Evolutionary conservation across 2,888 invertebrate species (phyloP).

Genomic region (Agrochola lota): DNA sequence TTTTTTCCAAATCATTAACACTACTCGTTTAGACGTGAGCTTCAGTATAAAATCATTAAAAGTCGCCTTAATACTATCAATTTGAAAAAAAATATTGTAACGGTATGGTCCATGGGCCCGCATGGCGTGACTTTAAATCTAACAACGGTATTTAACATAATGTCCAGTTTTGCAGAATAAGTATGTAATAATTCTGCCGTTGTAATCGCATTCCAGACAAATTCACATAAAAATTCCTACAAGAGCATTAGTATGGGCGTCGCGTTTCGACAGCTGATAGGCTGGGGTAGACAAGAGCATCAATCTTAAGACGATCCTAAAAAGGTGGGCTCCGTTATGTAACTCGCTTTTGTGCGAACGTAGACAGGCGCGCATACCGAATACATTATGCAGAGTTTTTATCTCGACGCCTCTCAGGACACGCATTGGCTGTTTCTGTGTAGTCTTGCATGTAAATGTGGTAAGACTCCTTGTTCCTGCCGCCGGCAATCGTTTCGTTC

Average conservation of each 20-base stretch:
- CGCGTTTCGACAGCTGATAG: slow-evolving; percentile 64
- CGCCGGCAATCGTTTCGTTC: slow-evolving; percentile 44
- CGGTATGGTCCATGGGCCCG: background rate
- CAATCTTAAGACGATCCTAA: slow-evolving; percentile 71
- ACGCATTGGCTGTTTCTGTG: slow-evolving; percentile 73
- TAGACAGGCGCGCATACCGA: slow-evolving; percentile 75
- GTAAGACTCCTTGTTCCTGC: slow-evolving; percentile 66
- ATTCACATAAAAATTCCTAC: slow-evolving; percentile 51
- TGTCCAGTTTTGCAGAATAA: background rate
- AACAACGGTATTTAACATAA: background rate
- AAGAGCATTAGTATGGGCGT: slow-evolving; percentile 59
- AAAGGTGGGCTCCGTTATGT: slow-evolving; percentile 77
- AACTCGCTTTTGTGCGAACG: slow-evolving; percentile 72
- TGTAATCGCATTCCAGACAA: slow-evolving; percentile 33
- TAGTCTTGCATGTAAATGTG: slow-evolving; percentile 78
- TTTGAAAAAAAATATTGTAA: background rate
- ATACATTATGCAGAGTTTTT: slow-evolving; percentile 83
- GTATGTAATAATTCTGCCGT: background rate
- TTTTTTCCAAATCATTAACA: no score
- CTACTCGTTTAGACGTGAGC: no score
- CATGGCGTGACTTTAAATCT: background rate
- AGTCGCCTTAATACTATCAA: no score
- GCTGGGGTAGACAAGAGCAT: slow-evolving; percentile 66
- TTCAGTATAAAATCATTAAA: no score
- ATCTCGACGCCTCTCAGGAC: slow-evolving; percentile 73